Evolutionary conservation across 1,140 invertebrate genomes (phyloP).

Genomic region (Temnothorax nylanderi): DNA sequence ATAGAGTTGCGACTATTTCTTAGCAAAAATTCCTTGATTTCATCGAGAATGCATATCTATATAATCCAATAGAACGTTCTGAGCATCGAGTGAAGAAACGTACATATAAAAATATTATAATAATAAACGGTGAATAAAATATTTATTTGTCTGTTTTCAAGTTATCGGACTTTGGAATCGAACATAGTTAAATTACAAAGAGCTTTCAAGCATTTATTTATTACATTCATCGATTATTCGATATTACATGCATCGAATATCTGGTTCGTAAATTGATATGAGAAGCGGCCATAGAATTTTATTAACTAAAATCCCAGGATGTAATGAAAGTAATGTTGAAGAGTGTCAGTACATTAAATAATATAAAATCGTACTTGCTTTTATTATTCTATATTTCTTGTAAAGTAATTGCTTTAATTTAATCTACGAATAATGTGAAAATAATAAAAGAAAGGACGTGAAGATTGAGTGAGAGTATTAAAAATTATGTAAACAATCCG

Average conservation of each 20-base stretch:
- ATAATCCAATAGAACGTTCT: background rate
- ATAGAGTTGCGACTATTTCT: background rate
- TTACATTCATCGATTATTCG: slow-evolving; percentile 53
- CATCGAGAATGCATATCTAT: background rate
- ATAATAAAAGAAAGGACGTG: background rate
- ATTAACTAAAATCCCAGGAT: slow-evolving; percentile 53
- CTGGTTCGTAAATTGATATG: slow-evolving; percentile 43
- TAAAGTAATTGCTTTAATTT: background rate
- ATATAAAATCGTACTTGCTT: background rate
- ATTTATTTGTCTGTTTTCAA: slow-evolving; percentile 22
- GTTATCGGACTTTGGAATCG: slow-evolving; percentile 21
- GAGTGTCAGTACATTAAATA: slow-evolving; percentile 12
- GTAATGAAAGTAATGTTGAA: slow-evolving; percentile 33
- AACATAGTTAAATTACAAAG: slow-evolving; percentile 43
- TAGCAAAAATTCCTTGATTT: background rate
- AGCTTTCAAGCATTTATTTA: slow-evolving; percentile 45
- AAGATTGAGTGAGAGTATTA: background rate
- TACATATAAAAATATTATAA: background rate
- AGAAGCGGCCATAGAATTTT: slow-evolving; percentile 37
- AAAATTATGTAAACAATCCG: background rate
- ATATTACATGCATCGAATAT: slow-evolving; percentile 59
- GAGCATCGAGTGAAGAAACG: background rate
- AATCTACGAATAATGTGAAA: background rate
- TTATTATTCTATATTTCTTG: background rate
- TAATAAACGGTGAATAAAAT: background rate